Evolutionary conservation across 1,140 invertebrate genomes (phyloP).

Genomic region (Brachystomella parvula): DNA sequence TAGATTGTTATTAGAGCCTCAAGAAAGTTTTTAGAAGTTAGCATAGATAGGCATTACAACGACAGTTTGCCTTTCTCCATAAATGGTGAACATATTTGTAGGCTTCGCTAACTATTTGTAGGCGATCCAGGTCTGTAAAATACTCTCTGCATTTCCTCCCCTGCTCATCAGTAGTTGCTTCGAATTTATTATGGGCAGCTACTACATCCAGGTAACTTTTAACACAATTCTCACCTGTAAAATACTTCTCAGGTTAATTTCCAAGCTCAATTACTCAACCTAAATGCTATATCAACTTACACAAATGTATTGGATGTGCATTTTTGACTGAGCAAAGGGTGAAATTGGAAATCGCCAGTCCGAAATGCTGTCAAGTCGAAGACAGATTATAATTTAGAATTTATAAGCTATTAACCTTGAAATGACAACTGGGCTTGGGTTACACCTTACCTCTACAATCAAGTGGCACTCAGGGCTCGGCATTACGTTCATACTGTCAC

Average conservation of each 20-base stretch:
- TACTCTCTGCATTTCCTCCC: conserved; percentile 33
- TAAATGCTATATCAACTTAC: conserved; percentile 19
- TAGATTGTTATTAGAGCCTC: neutral
- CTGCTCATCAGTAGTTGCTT: conserved; percentile 26
- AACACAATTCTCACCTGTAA: conserved; percentile 18
- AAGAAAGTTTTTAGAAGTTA: neutral
- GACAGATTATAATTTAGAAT: neutral
- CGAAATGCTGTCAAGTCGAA: conserved; percentile 3
- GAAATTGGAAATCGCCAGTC: conserved; percentile 31
- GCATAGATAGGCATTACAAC: neutral
- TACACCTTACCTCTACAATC: neutral
- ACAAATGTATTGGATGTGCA: conserved; percentile 36
- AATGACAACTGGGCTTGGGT: too few species aligned
- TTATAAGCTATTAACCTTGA: conserved; percentile 3
- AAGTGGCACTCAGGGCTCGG: neutral
- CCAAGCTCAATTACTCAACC: too few species aligned
- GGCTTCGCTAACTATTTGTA: conserved; percentile 28
- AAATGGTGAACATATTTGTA: conserved; percentile 29
- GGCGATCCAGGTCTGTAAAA: conserved; percentile 30
- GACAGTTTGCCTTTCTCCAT: conserved; percentile 33
- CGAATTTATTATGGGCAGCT: conserved; percentile 24
- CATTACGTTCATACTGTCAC: neutral
- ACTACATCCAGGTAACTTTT: conserved; percentile 20
- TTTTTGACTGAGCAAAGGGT: conserved; percentile 32
- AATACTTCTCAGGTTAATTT: neutral